Evolutionary conservation across 1,140 invertebrate genomes (phyloP).

Genomic region (Pentalonia nigronervosa): DNA sequence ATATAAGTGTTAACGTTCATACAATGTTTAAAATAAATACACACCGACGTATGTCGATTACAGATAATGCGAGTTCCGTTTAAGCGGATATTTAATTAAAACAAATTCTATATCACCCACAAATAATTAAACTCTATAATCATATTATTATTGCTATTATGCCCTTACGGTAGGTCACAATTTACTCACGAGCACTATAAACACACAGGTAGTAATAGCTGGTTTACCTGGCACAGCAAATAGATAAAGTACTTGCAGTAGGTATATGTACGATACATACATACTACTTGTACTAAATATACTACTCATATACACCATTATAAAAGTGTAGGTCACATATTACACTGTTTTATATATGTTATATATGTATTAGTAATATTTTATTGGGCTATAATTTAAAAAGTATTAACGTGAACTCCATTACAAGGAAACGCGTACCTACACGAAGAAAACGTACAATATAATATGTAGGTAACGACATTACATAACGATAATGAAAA

Average conservation of each 20-base stretch:
- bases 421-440: neutral
- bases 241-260: neutral
- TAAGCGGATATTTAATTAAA: neutral
- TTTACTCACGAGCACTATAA: too few relatives aligned
- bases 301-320: too few relatives aligned
- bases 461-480: neutral
- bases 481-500: neutral
- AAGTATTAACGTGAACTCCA: neutral
- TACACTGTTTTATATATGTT: neutral
- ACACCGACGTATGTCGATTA: neutral
- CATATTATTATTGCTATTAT: neutral
- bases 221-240: neutral
- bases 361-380: neutral
- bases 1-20: neutral
- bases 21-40: neutral
- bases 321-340: neutral
- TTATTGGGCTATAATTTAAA: neutral
- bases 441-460: neutral
- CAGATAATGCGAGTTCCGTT: neutral
- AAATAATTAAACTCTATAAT: neutral
- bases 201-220: neutral
- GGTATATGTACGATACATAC: too few relatives aligned
- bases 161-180: neutral
- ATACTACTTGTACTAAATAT: too few relatives aligned
- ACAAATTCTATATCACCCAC: neutral